A percentile compares a stretch with the other conserved stretches of the same genome.
phyloP scores from a whole-genome alignment of 2,113 vertebrate genomes.

The Oryzias woworae region DNA sequence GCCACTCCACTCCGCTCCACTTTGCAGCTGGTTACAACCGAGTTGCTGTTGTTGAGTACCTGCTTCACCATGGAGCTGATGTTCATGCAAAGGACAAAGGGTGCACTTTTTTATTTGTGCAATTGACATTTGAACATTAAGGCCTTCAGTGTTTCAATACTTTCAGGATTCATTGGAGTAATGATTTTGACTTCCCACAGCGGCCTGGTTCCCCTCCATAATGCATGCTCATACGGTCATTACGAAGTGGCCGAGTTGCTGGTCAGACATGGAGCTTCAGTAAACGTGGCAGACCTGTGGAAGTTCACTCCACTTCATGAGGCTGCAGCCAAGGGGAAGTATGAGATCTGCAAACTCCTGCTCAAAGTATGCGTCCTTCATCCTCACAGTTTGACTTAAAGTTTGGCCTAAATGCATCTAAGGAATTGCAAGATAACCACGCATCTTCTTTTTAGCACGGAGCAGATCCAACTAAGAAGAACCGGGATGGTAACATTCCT shows the following conservation, averaged over 20 bases:
- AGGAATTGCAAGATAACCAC: background rate
- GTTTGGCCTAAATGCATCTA: background rate
- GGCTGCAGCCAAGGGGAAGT: slow-evolving; percentile 98
- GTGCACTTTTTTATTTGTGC: slow-evolving; percentile 58
- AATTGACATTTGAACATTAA: background rate
- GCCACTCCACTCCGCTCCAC: slow-evolving; percentile 96
- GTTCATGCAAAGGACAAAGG: slow-evolving; percentile 99
- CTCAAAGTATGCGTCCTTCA: slow-evolving; percentile 78
- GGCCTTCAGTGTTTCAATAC: background rate
- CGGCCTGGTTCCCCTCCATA: slow-evolving; percentile 95
- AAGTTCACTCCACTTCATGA: slow-evolving; percentile 98
- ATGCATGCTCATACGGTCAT: slow-evolving; percentile 98
- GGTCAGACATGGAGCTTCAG: slow-evolving; percentile 94
- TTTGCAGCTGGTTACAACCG: slow-evolving; percentile 98
- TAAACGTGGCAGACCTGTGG: slow-evolving; percentile 98
- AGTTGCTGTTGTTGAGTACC: slow-evolving; percentile 94
- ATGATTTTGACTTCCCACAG: slow-evolving; percentile 57
- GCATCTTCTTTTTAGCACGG: slow-evolving; percentile 81
- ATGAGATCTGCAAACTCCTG: slow-evolving; percentile 98
- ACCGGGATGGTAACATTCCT: slow-evolving; percentile 95
- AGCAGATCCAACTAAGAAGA: slow-evolving; percentile 97
- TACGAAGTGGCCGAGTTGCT: slow-evolving; percentile 96
- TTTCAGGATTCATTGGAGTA: background rate
- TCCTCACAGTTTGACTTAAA: background rate
- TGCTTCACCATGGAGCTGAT: slow-evolving; percentile 95